Evolutionary conservation across 2,113 vertebrate species (phyloP).

Genomic region (Poeciliopsis turrubarensis): DNA sequence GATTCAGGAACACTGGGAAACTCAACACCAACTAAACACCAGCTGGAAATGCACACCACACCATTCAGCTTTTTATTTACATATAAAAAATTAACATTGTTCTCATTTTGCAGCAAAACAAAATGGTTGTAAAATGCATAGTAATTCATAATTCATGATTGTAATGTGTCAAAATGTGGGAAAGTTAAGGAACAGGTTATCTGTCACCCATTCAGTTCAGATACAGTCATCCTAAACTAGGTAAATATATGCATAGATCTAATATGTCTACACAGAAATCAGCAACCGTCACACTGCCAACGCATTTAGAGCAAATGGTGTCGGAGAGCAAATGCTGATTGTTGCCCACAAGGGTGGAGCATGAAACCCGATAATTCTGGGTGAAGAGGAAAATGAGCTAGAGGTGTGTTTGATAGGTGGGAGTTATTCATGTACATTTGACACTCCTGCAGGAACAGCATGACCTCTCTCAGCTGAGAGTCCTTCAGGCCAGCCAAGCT

Average conservation of each 20-base stretch:
- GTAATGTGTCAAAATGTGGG: not conserved
- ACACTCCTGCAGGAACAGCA: conserved; percentile 56
- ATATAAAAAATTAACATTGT: not conserved
- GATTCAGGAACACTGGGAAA: not conserved
- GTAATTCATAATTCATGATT: too few species aligned
- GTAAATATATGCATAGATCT: too few species aligned
- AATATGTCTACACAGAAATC: not conserved
- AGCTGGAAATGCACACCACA: not conserved
- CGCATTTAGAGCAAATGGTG: conserved; percentile 32
- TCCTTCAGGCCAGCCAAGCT: conserved; percentile 29
- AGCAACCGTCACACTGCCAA: conserved; percentile 12
- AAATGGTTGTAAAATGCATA: not conserved
- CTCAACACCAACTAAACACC: not conserved
- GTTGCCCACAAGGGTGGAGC: conserved; percentile 38
- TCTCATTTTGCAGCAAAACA: too few species aligned
- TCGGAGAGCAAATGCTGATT: conserved; percentile 20
- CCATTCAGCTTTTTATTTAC: not conserved
- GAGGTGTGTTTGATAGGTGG: not conserved
- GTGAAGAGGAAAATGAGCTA: conserved; percentile 5
- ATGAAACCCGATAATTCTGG: conserved; percentile 53
- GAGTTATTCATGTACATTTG: conserved; percentile 40
- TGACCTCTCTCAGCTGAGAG: conserved; percentile 38
- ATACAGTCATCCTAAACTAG: too few species aligned
- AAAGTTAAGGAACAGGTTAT: not conserved
- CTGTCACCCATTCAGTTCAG: not conserved